Conservation (phyloP, 2,797 vertebrate species). For the Microhierax caerulescens region DNA sequence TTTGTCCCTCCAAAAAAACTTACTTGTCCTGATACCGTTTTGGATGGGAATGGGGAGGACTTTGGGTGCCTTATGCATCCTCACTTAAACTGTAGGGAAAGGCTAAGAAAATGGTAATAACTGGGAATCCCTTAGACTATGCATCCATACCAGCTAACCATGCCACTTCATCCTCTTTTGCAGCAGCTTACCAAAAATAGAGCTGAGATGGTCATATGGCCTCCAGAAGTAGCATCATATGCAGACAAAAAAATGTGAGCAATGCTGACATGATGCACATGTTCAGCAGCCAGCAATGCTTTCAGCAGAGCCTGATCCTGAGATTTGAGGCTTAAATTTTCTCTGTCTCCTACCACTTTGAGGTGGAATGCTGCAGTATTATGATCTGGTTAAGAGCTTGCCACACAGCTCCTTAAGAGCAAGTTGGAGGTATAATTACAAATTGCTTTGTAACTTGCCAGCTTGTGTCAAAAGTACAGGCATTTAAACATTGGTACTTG, state of each 20-base stretch:
- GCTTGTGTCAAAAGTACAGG: neutral
- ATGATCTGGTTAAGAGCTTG: neutral
- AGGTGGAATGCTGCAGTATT: neutral
- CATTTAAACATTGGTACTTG: neutral
- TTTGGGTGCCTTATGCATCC: neutral
- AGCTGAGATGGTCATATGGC: slow-evolving; percentile 1
- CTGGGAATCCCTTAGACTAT: neutral
- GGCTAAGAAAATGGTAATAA: neutral
- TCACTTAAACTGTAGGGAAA: neutral
- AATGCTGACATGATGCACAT: neutral
- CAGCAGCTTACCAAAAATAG: slow-evolving; percentile 57
- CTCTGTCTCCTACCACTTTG: neutral
- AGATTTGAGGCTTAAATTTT: neutral
- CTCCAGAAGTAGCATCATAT: slow-evolving; percentile 33
- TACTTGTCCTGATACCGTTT: neutral
- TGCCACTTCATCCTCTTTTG: neutral
- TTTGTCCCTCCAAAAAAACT: neutral
- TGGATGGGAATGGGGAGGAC: neutral
- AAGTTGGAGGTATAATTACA: neutral
- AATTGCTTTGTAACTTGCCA: neutral
- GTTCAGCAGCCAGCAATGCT: neutral
- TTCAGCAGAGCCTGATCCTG: neutral
- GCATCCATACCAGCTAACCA: neutral
- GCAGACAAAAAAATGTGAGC: slow-evolving; percentile 23
- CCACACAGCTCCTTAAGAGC: neutral